Conservation (phyloP, 2,888 invertebrate genomes). For the Rhingia rostrata region DNA sequence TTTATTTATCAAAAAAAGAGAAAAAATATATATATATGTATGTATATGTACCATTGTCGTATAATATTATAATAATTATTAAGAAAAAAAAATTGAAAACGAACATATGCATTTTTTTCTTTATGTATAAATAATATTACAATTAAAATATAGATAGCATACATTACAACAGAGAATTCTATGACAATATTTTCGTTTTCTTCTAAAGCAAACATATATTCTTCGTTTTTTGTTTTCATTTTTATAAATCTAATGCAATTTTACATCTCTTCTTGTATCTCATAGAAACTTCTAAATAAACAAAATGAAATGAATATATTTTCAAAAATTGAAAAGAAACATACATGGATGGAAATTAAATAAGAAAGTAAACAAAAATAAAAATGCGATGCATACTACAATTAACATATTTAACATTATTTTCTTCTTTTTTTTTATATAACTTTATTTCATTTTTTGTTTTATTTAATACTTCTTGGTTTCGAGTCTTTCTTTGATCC, state of each 20-base stretch:
- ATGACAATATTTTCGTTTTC: constrained; percentile 32
- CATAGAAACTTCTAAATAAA: constrained; percentile 61
- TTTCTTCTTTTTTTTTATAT: constrained; percentile 38
- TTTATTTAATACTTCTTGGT: constrained; percentile 82
- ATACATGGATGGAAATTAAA: constrained; percentile 69
- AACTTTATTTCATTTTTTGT: constrained; percentile 55
- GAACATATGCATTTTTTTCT: constrained; percentile 60
- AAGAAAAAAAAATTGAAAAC: constrained; percentile 63
- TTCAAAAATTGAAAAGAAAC: constrained; percentile 31
- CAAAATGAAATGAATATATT: constrained; percentile 34
- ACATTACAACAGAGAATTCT: constrained; percentile 70
- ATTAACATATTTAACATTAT: constrained; percentile 72
- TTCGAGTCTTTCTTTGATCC: constrained; percentile 81
- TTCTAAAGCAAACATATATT: constrained; percentile 34
- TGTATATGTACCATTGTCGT: constrained; percentile 73
- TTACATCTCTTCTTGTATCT: constrained; percentile 49
- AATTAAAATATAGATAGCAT: constrained; percentile 67
- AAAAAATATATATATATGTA: constrained; percentile 70
- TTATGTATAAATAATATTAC: constrained; percentile 68
- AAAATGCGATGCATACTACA: constrained; percentile 62
- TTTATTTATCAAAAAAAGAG: constrained; percentile 73
- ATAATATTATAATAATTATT: constrained; percentile 67
- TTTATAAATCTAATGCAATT: constrained; percentile 37
- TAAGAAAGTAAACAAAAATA: constrained; percentile 48
- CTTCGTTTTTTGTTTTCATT: constrained; percentile 3